Evolutionary conservation across 2,888 invertebrate species (phyloP), one percentile per base, ranked within the genome.

Genomic region (Drosophila rellima): DNA sequence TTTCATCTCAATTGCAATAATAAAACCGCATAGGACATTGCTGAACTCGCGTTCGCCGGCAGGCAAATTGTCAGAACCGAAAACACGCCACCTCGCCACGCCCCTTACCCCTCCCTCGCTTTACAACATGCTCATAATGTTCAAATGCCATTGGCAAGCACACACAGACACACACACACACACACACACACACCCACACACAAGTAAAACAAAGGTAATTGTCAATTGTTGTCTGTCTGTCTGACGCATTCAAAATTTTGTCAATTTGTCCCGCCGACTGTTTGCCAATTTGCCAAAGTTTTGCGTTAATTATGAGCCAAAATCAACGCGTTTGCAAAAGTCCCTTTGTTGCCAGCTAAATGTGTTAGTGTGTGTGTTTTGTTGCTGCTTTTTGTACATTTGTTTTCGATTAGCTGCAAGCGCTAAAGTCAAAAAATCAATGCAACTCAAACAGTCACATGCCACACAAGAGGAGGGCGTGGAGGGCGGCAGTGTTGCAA

Each of bases 241-340:
- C 66, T 70, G 57, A 65, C 54, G 52, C 40, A 35, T 78, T 72
- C 56, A 45, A 40, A 65, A 68, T 69, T 62, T 48, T 79, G 74
- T 74, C 77, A 70, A 57, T 69, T 50, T 57, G 63, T 74, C 60
- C 55, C 65, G 37, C 26, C 37, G 68, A 62, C 72, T 80, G 67
- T 87, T 84, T 87, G 88, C 79, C 83, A 83, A 89, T 89, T 89
- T 83, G 80, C 79, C 88, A 72, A 73, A 84, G 50, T 84, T 82
- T 70, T 88, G 82, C 88, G 89, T 89, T 83, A 83, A 83, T 83
- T 83, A 89, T 83, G 83, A 84, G 70, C 68, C 82, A 65, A 83
- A 87, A 89, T 86, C 78, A 82, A 70, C 83, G 82, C 80, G 67
- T 54, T 51, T 63, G 37, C 82, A 70, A 65, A 67, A 68, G 56